A percentile compares a stretch with the other conserved stretches of the same genome.
These are phyloP conservation scores for Hemicentrotus pulcherrimus DNA, from an alignment of 35 echinoderm and acorn worm genomes.

Conservation along the genomic window DNA sequence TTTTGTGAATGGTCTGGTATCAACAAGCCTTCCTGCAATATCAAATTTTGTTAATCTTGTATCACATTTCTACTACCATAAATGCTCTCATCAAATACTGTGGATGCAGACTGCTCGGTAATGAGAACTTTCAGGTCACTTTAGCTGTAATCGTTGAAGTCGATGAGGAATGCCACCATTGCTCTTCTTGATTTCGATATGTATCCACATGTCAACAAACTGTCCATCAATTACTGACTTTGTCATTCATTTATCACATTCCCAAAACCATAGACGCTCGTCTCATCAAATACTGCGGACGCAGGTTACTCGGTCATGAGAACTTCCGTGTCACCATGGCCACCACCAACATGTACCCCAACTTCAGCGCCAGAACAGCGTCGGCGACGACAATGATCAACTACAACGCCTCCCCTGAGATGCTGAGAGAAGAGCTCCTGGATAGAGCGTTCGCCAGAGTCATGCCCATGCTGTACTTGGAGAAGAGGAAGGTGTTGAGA, in stretches of 20 bases:
- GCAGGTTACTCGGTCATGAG: constrained; percentile 83
- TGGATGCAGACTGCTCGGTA: no score
- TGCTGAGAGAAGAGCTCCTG: constrained; percentile 79
- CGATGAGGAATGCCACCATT: no score
- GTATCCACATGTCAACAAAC: no score
- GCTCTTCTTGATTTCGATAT: no score
- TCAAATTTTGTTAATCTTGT: no score
- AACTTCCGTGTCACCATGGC: constrained; percentile 91
- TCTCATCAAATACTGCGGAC: constrained; percentile 95
- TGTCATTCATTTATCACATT: neutral
- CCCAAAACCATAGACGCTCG: constrained; percentile 70
- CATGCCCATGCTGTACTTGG: constrained; percentile 74
- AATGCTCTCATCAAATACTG: no score
- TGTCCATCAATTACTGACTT: neutral
- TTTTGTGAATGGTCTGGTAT: no score
- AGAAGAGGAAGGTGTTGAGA: constrained; percentile 74
- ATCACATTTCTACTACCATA: no score
- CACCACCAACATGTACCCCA: constrained; percentile 63
- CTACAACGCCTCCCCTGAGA: constrained; percentile 87
- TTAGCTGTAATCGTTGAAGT: no score
- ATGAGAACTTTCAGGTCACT: no score
- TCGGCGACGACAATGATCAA: constrained; percentile 83
- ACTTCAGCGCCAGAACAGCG: constrained; percentile 75
- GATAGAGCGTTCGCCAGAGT: constrained; percentile 81
- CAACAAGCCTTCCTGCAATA: no score